A percentile compares a stretch with the other conserved stretches of the same genome.
Evolutionary conservation across 1,140 invertebrate species (phyloP).

Genomic region (Drosophila albomicans): DNA sequence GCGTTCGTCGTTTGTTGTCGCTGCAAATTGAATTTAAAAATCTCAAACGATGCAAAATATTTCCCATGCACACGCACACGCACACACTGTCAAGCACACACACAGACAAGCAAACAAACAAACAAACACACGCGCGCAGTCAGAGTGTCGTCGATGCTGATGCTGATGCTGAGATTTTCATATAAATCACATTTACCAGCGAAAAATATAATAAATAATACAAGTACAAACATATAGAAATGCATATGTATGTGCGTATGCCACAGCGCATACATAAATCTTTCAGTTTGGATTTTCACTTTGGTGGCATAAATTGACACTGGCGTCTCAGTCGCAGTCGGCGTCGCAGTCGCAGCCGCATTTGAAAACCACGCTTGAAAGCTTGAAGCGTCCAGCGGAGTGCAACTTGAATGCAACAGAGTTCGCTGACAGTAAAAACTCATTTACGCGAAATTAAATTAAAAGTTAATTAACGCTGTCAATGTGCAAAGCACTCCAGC

Average conservation of each 20-base stretch:
- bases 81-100: neutral
- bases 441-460: constrained; percentile 83
- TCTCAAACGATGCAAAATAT: constrained; percentile 77
- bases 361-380: constrained; percentile 75
- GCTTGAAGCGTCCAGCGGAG: constrained; percentile 49
- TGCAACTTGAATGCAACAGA: constrained; percentile 64
- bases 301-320: constrained; percentile 82
- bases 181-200: constrained; percentile 76
- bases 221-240: constrained; percentile 20
- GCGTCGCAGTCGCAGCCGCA: constrained; percentile 4
- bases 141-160: neutral
- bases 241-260: constrained; percentile 11
- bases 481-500: constrained; percentile 79
- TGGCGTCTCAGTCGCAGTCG: constrained; percentile 53
- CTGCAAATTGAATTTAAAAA: constrained; percentile 75
- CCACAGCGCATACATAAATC: constrained; percentile 67
- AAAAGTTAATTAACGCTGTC: constrained; percentile 84
- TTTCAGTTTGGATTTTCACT: constrained; percentile 82
- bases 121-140: constrained; percentile 4
- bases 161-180: constrained; percentile 66
- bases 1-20: neutral
- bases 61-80: constrained; percentile 57
- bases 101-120: too few relatives aligned
- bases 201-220: constrained; percentile 76
- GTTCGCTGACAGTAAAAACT: constrained; percentile 82